These are phyloP conservation scores for Chinchilla lanigera DNA, from an alignment of 2,113 vertebrate genomes.

Conservation along the genomic window DNA sequence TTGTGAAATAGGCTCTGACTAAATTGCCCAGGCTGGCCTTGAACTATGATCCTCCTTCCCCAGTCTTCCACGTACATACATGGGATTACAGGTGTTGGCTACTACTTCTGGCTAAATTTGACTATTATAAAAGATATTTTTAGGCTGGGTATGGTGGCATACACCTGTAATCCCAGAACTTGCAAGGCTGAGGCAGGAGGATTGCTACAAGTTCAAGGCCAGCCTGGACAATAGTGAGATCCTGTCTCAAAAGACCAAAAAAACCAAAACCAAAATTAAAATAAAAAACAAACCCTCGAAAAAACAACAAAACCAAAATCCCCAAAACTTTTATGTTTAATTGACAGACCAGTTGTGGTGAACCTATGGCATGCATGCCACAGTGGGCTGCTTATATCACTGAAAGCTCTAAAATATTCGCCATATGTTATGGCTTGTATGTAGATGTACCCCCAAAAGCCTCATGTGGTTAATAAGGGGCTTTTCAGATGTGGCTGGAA, in stretches of 20 bases:
- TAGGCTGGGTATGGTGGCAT: background rate
- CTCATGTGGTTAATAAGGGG: background rate
- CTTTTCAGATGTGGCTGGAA: background rate
- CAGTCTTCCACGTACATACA: background rate
- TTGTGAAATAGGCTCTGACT: background rate
- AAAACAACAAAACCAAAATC: background rate
- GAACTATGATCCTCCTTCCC: background rate
- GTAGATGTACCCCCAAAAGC: background rate
- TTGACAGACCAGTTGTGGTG: background rate
- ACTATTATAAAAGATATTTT: background rate
- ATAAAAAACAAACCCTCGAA: background rate
- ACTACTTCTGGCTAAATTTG: background rate
- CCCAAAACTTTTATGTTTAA: background rate
- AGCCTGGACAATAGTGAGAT: background rate
- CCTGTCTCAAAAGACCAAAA: background rate
- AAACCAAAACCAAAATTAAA: too few relatives aligned
- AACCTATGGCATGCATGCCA: background rate
- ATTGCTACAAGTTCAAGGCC: background rate
- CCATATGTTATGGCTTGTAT: background rate
- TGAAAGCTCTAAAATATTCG: background rate
- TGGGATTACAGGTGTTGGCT: background rate
- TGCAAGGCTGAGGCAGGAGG: background rate
- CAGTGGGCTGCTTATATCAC: background rate
- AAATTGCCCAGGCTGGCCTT: background rate
- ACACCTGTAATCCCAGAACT: background rate